Conservation (phyloP, 1,140 invertebrate species). For the Heliothis subflexa region DNA sequence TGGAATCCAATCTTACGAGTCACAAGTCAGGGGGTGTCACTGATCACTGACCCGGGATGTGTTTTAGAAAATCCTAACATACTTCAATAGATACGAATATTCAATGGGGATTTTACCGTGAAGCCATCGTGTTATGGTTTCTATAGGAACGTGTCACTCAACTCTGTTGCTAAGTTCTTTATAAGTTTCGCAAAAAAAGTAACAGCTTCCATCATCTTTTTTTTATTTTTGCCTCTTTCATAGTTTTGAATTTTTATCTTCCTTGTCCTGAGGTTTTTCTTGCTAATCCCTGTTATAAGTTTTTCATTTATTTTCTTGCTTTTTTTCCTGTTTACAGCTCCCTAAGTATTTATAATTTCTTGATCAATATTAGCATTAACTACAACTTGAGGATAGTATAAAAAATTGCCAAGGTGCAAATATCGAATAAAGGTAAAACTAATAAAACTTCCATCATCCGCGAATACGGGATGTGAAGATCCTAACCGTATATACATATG, state of each 20-base stretch:
- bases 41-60: slow-evolving; percentile 32
- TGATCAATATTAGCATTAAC: no score
- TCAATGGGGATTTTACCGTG: neutral
- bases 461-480: slow-evolving; percentile 20
- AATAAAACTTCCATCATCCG: slow-evolving; percentile 30
- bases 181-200: no score
- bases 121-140: neutral
- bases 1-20: slow-evolving; percentile 45
- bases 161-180: no score
- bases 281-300: no score
- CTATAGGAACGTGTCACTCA: neutral
- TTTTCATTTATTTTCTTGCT: neutral
- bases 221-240: no score
- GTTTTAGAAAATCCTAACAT: slow-evolving; percentile 39
- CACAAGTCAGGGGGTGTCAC: slow-evolving; percentile 31
- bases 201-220: no score
- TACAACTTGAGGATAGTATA: no score
- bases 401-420: neutral
- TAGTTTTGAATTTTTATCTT: neutral
- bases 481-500: neutral
- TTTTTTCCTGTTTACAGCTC: neutral
- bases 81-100: slow-evolving; percentile 30
- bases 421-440: neutral
- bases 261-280: neutral
- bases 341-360: no score